Percentiles rank a stretch among this genome's conserved stretches.
Conservation (phyloP, 2,113 vertebrate genomes). For the Seriola quinqueradiata region DNA sequence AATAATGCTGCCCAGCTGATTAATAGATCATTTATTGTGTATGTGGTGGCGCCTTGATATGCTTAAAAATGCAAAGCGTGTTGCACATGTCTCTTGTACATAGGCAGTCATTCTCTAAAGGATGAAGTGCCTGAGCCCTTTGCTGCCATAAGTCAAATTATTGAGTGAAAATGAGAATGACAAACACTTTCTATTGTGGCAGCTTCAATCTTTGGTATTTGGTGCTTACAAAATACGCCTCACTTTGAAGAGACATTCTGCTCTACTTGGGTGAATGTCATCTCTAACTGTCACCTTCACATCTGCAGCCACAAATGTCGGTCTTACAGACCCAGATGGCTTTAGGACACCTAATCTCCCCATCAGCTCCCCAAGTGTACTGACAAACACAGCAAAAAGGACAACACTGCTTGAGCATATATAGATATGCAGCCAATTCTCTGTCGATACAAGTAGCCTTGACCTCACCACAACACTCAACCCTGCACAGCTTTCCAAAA, state of each 20-base stretch:
- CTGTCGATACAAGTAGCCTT: slow-evolving; percentile 44
- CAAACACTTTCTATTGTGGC: neutral
- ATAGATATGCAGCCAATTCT: slow-evolving; percentile 38
- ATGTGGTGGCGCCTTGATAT: neutral
- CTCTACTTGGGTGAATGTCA: neutral
- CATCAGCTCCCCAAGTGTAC: slow-evolving; percentile 26
- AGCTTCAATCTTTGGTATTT: neutral
- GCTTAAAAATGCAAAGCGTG: neutral
- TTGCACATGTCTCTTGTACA: neutral
- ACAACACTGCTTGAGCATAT: slow-evolving; percentile 40
- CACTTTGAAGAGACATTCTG: neutral
- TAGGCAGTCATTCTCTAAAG: neutral
- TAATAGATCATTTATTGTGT: neutral
- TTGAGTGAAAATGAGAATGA: neutral
- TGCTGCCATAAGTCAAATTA: neutral
- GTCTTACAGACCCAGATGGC: slow-evolving; percentile 65
- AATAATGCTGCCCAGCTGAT: neutral
- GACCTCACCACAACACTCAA: slow-evolving; percentile 35
- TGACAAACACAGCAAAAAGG: slow-evolving; percentile 42
- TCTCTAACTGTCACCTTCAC: slow-evolving; percentile 21
- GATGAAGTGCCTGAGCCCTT: neutral
- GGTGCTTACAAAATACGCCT: neutral
- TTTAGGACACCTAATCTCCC: slow-evolving; percentile 58
- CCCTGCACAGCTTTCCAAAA: slow-evolving; percentile 26
- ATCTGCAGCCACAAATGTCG: slow-evolving; percentile 24